Base-by-base conservation (phyloP, 2,888 invertebrate genomes). In the Polydesmus complanatus region DNA sequence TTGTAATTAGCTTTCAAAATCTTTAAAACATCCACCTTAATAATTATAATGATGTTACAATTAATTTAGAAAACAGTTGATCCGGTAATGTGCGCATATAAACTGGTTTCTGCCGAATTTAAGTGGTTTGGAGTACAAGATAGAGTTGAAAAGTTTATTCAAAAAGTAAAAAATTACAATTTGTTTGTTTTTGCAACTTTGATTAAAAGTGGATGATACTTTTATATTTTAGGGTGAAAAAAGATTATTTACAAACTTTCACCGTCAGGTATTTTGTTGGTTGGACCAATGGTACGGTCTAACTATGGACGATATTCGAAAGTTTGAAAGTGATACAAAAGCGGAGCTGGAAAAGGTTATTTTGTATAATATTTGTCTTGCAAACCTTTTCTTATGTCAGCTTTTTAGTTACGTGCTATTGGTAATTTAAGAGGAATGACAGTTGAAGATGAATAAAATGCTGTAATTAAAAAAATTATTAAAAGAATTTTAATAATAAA, bases 181-280 rank as follows among this genome's bases (percentile, higher is more conserved):
- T 23, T 37, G 14, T 8, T n/a, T 26, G 19, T 19, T 11, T 14
- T 62, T 14, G 19, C 23, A n/a, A n/a, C n/a, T n/a, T n/a, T n/a
- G n/a, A n/a, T n/a, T n/a, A n/a, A n/a, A n/a, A n/a, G n/a, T n/a
- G n/a, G n/a, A n/a, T n/a, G n/a, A n/a, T n/a, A n/a, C n/a, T n/a
- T n/a, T n/a, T n/a, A n/a, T 61, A 49, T 54, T 64, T 26, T 64
- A 77, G 75, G 85, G 88, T 67, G 94, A 95, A 75, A 82, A 88
- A 74, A 84, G 96, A 73, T 81, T 98, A 67, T 97, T 98, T 77
- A 91, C 91, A 68, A 95, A 90, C 77, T 98, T 98, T 80, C 97
- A 98, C 80, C 88, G 94, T 72, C 95, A 97, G 84, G 91, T 98
- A 66, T 96, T 96, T 78, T 97, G 97, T 81, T 95, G 93, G 84